These are phyloP conservation scores for Agapornis roseicollis DNA, from an alignment of 2,113 vertebrate species.

Conservation along the genomic window DNA sequence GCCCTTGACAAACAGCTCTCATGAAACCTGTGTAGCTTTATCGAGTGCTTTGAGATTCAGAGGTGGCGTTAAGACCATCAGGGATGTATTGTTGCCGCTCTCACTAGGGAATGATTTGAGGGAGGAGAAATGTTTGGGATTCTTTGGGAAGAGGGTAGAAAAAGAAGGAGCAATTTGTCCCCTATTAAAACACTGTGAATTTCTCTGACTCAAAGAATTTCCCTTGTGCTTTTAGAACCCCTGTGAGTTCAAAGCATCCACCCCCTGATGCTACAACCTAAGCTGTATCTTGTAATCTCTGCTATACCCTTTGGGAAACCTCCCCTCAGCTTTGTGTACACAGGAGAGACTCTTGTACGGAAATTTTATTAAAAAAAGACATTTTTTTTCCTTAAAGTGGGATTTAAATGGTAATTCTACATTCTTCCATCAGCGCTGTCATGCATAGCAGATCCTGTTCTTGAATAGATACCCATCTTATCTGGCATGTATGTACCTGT, in stretches of 20 bases:
- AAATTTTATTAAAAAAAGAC: constrained; percentile 61
- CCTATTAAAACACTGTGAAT: constrained; percentile 29
- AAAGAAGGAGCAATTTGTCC: constrained; percentile 24
- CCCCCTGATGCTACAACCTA: constrained; percentile 47
- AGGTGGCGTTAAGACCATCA: constrained; percentile 2
- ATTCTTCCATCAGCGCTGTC: not conserved
- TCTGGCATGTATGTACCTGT: not conserved
- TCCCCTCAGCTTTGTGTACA: constrained; percentile 57
- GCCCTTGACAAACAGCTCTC: constrained; percentile 8
- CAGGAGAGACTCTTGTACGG: constrained; percentile 42
- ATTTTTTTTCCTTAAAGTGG: not conserved
- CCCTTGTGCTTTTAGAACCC: constrained; percentile 43
- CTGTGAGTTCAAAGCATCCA: constrained; percentile 45
- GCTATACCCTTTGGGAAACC: constrained; percentile 53
- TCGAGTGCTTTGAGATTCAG: constrained; percentile 28
- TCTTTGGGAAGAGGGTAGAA: constrained; percentile 2
- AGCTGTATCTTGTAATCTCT: constrained; percentile 52
- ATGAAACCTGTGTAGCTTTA: constrained; percentile 48
- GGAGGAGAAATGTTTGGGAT: constrained; percentile 23
- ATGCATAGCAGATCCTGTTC: not conserved
- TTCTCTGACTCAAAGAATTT: constrained; percentile 1
- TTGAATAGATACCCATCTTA: not conserved
- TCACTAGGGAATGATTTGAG: not conserved
- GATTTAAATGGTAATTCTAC: constrained; percentile 4
- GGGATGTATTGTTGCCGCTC: constrained; percentile 2